Evolutionary conservation across 2,113 vertebrate genomes (phyloP).

Genomic region (Vidua chalybeata): DNA sequence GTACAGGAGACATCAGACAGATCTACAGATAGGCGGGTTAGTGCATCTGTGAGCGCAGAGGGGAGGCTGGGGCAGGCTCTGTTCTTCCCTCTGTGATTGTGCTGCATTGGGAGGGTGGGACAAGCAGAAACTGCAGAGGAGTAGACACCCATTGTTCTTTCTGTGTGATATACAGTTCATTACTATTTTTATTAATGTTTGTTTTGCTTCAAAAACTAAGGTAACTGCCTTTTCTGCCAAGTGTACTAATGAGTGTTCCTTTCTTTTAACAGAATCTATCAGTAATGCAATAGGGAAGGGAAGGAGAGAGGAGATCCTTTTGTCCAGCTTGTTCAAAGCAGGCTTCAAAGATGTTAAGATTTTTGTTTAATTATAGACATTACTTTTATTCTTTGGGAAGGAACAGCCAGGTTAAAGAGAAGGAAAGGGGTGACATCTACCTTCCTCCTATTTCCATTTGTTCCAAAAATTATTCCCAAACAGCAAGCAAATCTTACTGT

Average conservation of each 20-base stretch:
- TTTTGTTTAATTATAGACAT: background rate
- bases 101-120: background rate
- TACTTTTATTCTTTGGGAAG: background rate
- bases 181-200: background rate
- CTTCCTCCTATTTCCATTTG: background rate
- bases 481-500: background rate
- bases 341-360: background rate
- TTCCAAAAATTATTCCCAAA: background rate
- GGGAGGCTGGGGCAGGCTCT: background rate
- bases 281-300: background rate
- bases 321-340: background rate
- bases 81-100: background rate
- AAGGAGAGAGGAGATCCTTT: background rate
- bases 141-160: background rate
- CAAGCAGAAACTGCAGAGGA: background rate
- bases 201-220: background rate
- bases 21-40: rapidly evolving
- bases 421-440: background rate
- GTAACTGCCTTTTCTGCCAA: background rate
- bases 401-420: background rate
- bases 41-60: background rate
- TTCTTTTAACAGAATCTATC: background rate
- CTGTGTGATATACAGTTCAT: background rate
- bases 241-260: background rate
- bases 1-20: background rate